Percentiles rank a stretch among this genome's conserved stretches.
Evolutionary conservation across 2,113 vertebrate genomes (phyloP).

Genomic region (Ibidorhyncha struthersii): DNA sequence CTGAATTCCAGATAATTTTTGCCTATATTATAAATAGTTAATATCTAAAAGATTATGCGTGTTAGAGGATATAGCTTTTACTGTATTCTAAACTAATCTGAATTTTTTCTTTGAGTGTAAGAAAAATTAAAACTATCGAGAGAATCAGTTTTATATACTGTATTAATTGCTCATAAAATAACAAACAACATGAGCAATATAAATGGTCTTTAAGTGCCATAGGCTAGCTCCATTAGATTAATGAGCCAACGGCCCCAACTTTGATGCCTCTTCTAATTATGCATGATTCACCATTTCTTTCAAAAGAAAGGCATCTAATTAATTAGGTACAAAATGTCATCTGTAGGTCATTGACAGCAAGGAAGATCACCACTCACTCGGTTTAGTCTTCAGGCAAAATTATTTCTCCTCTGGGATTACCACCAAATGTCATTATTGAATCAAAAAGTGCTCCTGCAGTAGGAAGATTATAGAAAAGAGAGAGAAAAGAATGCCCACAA

Average conservation of each 20-base stretch:
- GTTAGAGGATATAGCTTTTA: not conserved
- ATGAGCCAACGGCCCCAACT: slow-evolving; percentile 70
- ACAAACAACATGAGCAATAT: slow-evolving; percentile 35
- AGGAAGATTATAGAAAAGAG: slow-evolving; percentile 53
- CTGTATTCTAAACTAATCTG: not conserved
- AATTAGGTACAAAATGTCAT: slow-evolving; percentile 82
- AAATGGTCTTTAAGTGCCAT: slow-evolving; percentile 66
- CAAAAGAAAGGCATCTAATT: slow-evolving; percentile 73
- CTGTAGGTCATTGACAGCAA: slow-evolving; percentile 79
- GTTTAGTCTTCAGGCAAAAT: slow-evolving; percentile 67
- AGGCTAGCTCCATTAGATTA: slow-evolving; percentile 73
- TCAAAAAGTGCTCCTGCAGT: slow-evolving; percentile 38
- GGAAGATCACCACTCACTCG: slow-evolving; percentile 64
- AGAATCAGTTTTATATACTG: slow-evolving; percentile 14
- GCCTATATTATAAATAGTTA: not conserved
- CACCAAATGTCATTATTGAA: slow-evolving; percentile 76
- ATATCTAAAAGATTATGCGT: not conserved
- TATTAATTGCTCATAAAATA: slow-evolving; percentile 68
- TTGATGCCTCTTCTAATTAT: slow-evolving; percentile 80
- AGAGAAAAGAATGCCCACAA: not conserved
- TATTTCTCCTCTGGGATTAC: slow-evolving; percentile 68
- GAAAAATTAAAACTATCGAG: not conserved
- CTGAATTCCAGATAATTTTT: not conserved
- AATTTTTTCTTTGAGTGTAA: not conserved
- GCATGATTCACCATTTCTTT: slow-evolving; percentile 67